Evolutionary conservation across 2,888 invertebrate genomes (phyloP), one percentile per base, ranked within the genome.

Genomic region (Lasiommata megera): DNA sequence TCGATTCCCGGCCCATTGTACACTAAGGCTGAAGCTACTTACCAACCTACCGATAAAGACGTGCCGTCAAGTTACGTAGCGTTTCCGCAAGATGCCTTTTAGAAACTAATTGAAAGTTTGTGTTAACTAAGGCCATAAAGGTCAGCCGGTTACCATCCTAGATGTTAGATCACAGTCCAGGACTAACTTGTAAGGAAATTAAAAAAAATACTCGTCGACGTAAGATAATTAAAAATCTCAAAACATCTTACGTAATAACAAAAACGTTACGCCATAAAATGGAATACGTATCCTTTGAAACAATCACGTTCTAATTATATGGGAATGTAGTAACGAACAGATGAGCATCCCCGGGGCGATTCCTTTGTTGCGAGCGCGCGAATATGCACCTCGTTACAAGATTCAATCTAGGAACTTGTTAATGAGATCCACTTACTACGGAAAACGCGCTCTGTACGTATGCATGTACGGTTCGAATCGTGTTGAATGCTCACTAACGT

Each of bases 331-430:
- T 73, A 75, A 74, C 69, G 70, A 71, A 67, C 63, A 67, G 68
- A 68, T 67, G 72, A 65, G 62, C 58, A 63, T 46, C 71, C 78
- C 74, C 68, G 61, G 53, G 72, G 77, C 74, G 52, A 65, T 69
- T 61, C 69, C 76, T 76, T 77, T 77, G 76, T 74, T 66, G 63
- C 66, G 67, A 73, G 74, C 72, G 71, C 68, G 67, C 66, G 72
- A 71, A 75, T 68, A 62, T 62, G 59, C 62, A 65, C 60, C 61
- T 65, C 62, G 62, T 65, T 58, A 62, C 56, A 54, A 61, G 61
- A 61, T 51, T 58, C 56, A 56, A 61, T 54, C 54, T 56, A 50
- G 56, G 50, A 56, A 62, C 54, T 62, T 54, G 51, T 62, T 62
- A 62, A 62, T 62, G 59, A 62, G 62, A 56, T 54, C 61, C 48